Evolutionary conservation across 2,113 vertebrate genomes (phyloP).

Genomic region (Casuarius casuarius): DNA sequence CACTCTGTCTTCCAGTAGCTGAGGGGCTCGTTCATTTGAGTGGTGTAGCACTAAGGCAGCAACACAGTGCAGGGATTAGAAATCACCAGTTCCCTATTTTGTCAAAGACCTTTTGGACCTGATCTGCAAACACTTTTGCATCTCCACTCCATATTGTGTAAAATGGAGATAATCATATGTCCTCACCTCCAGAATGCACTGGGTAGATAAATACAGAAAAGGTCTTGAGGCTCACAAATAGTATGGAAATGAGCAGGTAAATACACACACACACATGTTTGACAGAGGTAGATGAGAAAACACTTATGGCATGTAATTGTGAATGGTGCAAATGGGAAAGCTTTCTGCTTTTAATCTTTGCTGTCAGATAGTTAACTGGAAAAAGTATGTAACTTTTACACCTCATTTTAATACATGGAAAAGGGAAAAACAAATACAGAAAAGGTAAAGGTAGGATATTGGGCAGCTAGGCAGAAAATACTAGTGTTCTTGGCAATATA

Average conservation of each 20-base stretch:
- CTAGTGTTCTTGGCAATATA: not conserved
- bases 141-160: not conserved
- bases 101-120: not conserved
- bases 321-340: not conserved
- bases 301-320: not conserved
- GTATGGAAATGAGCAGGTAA: not conserved
- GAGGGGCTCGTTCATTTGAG: not conserved
- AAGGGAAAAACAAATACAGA: constrained; percentile 4
- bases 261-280: not conserved
- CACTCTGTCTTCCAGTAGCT: not conserved
- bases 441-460: constrained; percentile 4
- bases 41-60: not conserved
- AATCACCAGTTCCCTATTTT: not conserved
- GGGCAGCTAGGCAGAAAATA: constrained; percentile 11
- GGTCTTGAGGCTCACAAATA: not conserved
- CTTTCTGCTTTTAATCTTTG: not conserved
- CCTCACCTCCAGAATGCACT: not conserved
- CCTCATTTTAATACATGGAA: not conserved
- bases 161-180: not conserved
- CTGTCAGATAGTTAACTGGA: not conserved
- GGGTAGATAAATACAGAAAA: not conserved
- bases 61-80: not conserved
- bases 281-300: not conserved
- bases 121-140: not conserved
- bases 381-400: constrained; percentile 25